Evolutionary conservation across 2,113 vertebrate species (phyloP).

Genomic region (Caranx melampygus): DNA sequence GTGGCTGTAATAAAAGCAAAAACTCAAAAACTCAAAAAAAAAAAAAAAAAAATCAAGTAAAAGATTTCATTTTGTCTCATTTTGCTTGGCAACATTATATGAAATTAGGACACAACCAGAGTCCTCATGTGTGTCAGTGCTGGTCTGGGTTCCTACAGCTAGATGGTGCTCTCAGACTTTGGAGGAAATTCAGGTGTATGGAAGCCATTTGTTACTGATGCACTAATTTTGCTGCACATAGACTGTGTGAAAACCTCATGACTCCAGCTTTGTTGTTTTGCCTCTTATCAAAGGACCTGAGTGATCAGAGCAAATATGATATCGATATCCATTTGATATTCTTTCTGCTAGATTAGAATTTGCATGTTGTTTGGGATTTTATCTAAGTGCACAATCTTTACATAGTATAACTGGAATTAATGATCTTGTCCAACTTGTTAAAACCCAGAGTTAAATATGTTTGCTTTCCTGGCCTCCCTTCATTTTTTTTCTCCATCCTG

Average conservation of each 20-base stretch:
- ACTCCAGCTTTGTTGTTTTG: constrained; percentile 4
- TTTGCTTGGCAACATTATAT: not conserved
- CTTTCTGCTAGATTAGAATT: not conserved
- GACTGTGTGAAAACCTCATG: not conserved
- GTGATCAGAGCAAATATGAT: not conserved
- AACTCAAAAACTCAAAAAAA: no score
- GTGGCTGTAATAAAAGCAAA: no score
- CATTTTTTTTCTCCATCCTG: constrained; percentile 2
- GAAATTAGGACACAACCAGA: not conserved
- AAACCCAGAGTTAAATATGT: not conserved
- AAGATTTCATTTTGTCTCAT: not conserved
- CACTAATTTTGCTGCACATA: not conserved
- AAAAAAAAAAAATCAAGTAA: no score
- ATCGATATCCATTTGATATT: not conserved
- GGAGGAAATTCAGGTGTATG: not conserved
- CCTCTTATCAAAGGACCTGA: not conserved
- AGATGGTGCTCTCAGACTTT: constrained; percentile 78
- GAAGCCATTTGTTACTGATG: not conserved
- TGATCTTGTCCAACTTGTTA: not conserved
- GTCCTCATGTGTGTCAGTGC: constrained; percentile 1
- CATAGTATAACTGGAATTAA: not conserved
- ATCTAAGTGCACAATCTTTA: not conserved
- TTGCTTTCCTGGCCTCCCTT: not conserved
- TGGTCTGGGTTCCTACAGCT: constrained; percentile 50
- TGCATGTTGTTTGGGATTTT: not conserved